These are phyloP conservation scores for Globodera rostochiensis DNA, from an alignment of 1,140 invertebrate species.

Conservation along the genomic window DNA sequence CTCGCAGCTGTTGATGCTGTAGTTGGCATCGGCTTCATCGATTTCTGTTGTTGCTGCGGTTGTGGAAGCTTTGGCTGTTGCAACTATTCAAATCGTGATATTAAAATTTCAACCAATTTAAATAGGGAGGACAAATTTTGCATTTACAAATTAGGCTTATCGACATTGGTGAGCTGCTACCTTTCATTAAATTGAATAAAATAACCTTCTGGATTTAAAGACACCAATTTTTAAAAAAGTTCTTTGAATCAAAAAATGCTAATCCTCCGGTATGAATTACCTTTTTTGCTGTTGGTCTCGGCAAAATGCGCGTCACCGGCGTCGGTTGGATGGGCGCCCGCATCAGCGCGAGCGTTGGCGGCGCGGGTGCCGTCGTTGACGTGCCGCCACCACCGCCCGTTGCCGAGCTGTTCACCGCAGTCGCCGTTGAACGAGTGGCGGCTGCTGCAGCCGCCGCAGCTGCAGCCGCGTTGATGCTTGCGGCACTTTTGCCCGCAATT, in stretches of 20 bases:
- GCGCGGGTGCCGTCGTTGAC: not conserved
- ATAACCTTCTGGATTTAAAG: too few relatives aligned
- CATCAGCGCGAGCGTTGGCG: not conserved
- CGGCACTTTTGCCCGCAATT: not conserved
- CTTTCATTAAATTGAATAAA: too few relatives aligned
- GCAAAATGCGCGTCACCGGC: conserved; percentile 13
- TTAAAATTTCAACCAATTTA: too few relatives aligned
- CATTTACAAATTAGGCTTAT: too few relatives aligned
- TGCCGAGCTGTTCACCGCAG: too few relatives aligned
- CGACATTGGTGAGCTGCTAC: too few relatives aligned
- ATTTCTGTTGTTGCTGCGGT: not conserved
- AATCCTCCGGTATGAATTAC: not conserved
- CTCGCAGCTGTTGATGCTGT: not conserved
- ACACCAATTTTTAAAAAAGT: too few relatives aligned
- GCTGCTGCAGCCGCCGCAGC: not conserved
- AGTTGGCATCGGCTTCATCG: not conserved
- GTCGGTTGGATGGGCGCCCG: not conserved
- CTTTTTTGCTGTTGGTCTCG: conserved; percentile 1
- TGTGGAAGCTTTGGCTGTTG: not conserved
- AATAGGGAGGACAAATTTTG: too few relatives aligned
- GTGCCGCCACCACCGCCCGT: not conserved
- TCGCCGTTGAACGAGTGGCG: not conserved
- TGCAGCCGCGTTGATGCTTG: not conserved
- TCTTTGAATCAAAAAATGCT: not conserved
- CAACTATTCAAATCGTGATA: too few relatives aligned